Percentiles rank a stretch among this genome's conserved stretches.
Evolutionary conservation across 1,140 invertebrate species (phyloP).

Genomic region (Probaryconus sp.): DNA sequence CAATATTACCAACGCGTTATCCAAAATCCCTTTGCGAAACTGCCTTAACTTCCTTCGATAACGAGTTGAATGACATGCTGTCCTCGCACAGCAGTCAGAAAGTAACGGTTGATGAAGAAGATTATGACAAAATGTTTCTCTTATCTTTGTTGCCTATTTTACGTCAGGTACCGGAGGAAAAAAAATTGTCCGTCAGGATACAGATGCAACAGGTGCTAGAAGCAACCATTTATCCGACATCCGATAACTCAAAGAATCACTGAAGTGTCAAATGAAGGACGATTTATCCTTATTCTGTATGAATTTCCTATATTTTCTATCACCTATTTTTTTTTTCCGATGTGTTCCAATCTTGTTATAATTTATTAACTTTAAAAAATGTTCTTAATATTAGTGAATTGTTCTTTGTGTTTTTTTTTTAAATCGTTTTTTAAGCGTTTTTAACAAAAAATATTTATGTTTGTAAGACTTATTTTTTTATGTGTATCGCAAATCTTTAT

Average conservation of each 20-base stretch:
- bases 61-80: constrained; percentile 69
- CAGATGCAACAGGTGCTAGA: constrained; percentile 74
- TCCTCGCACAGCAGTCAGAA: constrained; percentile 68
- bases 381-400: no score
- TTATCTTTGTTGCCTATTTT: constrained; percentile 71
- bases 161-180: constrained; percentile 71
- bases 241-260: constrained; percentile 58
- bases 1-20: constrained; percentile 58
- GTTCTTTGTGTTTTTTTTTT: no score
- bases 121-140: constrained; percentile 75
- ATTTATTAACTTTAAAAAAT: no score
- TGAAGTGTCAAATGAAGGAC: constrained; percentile 19
- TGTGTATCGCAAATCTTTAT: neutral
- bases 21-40: constrained; percentile 69
- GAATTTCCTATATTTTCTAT: no score
- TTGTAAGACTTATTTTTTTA: constrained; percentile 3
- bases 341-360: no score
- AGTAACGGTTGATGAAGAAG: constrained; percentile 66
- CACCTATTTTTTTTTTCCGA: no score
- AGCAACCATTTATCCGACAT: constrained; percentile 61
- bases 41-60: constrained; percentile 68
- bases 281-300: no score
- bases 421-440: no score
- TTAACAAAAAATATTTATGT: no score
- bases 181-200: constrained; percentile 74